phyloP scores from a whole-genome alignment of 2,797 vertebrate genomes.

The Manis javanica region DNA sequence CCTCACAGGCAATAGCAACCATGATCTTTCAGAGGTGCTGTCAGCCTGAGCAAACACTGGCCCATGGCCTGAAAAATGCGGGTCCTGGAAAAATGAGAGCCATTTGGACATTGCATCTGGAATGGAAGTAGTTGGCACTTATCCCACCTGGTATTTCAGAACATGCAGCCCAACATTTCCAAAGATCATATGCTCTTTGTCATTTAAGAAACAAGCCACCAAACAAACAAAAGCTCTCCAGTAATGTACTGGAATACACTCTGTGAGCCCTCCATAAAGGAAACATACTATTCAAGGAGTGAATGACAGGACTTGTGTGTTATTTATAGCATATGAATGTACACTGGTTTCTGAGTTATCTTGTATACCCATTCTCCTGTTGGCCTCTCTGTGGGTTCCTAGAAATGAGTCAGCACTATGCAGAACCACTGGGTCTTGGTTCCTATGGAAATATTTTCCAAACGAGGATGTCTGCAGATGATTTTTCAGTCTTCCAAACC shows the following conservation, averaged over 20 bases:
- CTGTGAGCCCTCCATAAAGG: background rate
- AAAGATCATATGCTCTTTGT: constrained; percentile 34
- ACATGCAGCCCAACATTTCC: background rate
- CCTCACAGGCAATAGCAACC: background rate
- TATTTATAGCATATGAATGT: background rate
- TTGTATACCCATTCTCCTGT: background rate
- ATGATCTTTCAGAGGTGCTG: too few species aligned
- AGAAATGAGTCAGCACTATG: background rate
- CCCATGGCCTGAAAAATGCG: background rate
- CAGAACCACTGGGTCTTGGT: background rate
- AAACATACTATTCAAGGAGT: background rate
- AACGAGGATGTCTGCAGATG: constrained; percentile 24
- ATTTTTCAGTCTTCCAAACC: constrained; percentile 38
- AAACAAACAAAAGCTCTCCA: background rate
- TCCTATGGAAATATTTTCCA: constrained; percentile 50
- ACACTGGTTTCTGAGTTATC: background rate
- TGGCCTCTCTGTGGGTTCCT: background rate
- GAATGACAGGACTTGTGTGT: background rate
- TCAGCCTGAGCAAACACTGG: background rate
- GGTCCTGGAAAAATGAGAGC: background rate
- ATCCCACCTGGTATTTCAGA: constrained; percentile 17
- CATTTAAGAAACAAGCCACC: constrained; percentile 18
- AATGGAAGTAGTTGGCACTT: background rate
- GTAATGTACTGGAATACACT: background rate
- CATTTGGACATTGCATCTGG: background rate